Percentiles rank a stretch among this genome's conserved stretches.
phyloP scores from a whole-genome alignment of 2,113 vertebrate species.

The Dasypus novemcinctus region DNA sequence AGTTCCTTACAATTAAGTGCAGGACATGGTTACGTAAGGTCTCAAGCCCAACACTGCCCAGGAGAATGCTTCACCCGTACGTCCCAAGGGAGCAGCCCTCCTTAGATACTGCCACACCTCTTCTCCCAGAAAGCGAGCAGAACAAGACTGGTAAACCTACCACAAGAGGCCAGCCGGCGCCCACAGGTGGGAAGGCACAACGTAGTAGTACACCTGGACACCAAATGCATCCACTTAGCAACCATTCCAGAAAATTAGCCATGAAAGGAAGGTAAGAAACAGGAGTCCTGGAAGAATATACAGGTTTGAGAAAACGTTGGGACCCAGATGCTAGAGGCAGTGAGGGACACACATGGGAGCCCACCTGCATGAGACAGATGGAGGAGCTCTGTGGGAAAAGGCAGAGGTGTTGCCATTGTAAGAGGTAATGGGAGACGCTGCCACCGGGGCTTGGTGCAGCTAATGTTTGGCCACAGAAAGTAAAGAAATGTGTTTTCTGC shows the following conservation, averaged over 20 bases:
- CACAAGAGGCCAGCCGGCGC: background rate
- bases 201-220: background rate
- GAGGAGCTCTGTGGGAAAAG: background rate
- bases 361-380: background rate
- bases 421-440: background rate
- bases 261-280: background rate
- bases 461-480: background rate
- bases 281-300: background rate
- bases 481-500: background rate
- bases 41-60: background rate
- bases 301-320: background rate
- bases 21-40: background rate
- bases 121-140: background rate
- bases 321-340: background rate
- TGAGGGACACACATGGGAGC: background rate
- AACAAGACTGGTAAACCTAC: background rate
- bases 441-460: background rate
- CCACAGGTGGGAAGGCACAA: background rate
- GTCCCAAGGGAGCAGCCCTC: background rate
- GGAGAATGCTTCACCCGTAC: background rate
- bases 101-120: background rate
- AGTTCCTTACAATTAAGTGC: background rate
- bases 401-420: too few species aligned
- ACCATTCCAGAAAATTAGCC: background rate
- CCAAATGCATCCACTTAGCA: background rate